Evolutionary conservation across 1,140 invertebrate species (phyloP), one percentile per base, ranked within the genome.

Genomic region (Pseudomyrmex pallidus): DNA sequence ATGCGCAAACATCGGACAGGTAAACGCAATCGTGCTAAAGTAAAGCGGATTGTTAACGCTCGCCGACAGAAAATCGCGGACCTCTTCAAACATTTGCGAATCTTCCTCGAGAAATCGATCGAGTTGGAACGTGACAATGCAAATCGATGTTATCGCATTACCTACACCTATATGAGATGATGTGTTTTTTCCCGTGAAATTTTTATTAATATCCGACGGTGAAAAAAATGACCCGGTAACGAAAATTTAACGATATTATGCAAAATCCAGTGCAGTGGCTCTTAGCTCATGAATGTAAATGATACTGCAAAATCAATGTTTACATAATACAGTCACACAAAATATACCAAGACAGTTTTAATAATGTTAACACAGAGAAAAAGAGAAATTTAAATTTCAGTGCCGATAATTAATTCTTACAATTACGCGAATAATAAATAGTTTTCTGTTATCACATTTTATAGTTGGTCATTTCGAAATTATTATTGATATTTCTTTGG

Each of bases 1-100:
- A 80, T 80, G 76, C 76, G 76, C 76, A 80, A 80, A 80, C 76
- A 80, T 80, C 76, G 76, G 76, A 72, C 76, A 80, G 76, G 76
- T 80, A 80, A 80, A 80, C 76, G 76, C 66, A 80, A 80, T 80
- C 76, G 76, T 80, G 76, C 76, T 22, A 80, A 80, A 80, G 76
- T 80, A 80, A 80, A 80, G 76, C 66, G 76, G 54, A 80, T 80
- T 80, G 76, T 80, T 80, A 80, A 80, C 54, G 76, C 35, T 25
- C 66, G 44, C 10, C 44, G 54, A 80, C 54, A 80, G 76, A 80
- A 80, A 80, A 80, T 80, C 76, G 54, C 35, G 76, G 76, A 80
- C 76, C 76, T 80, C 54, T 80, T 80, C 76, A 80, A 80, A 80
- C 54, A 80, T 80, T 80, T 80, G 76, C 76, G 44, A 80, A 80